Evolutionary conservation across 2,888 invertebrate genomes (phyloP).

Genomic region (Conops quadrifasciatus): DNA sequence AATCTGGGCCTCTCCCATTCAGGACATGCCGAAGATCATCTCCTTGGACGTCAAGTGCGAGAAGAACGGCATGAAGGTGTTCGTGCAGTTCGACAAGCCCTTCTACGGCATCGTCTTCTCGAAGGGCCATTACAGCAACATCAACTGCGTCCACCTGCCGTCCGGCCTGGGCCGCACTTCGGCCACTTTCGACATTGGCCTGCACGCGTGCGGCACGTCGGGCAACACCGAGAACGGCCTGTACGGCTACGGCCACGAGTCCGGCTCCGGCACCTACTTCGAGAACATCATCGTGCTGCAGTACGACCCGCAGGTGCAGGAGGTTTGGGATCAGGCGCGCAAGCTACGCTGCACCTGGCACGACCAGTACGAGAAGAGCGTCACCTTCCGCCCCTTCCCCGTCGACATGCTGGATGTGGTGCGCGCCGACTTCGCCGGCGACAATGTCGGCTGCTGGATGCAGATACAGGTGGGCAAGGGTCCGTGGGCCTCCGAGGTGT

Average conservation of each 20-base stretch:
- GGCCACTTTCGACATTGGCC: constrained; percentile 89
- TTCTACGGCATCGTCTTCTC: constrained; percentile 96
- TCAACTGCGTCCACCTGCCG: constrained; percentile 89
- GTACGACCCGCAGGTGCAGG: constrained; percentile 92
- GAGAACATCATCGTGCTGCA: constrained; percentile 94
- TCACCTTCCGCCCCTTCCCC: constrained; percentile 92
- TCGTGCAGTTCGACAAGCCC: constrained; percentile 92
- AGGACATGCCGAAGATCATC: constrained; percentile 93
- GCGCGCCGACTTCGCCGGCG: constrained; percentile 93
- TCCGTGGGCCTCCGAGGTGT: constrained; percentile 95
- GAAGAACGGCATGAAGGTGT: constrained; percentile 92
- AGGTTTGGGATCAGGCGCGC: constrained; percentile 94
- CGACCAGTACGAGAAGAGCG: constrained; percentile 94
- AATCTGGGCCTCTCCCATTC: constrained; percentile 84
- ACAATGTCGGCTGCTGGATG: constrained; percentile 98
- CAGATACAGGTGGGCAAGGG: constrained; percentile 95
- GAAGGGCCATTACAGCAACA: constrained; percentile 92
- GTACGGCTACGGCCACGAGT: constrained; percentile 86
- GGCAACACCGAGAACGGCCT: constrained; percentile 91
- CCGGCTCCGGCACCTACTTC: constrained; percentile 90
- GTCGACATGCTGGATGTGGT: constrained; percentile 95
- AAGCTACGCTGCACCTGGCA: constrained; percentile 95
- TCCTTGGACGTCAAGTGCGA: constrained; percentile 94
- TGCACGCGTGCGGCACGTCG: constrained; percentile 90
- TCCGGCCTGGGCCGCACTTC: constrained; percentile 86